Percentiles rank a stretch among this genome's conserved stretches.
These are phyloP conservation scores for Thalassaphorura encarpata DNA, from an alignment of 1,140 invertebrate species.

Conservation along the genomic window DNA sequence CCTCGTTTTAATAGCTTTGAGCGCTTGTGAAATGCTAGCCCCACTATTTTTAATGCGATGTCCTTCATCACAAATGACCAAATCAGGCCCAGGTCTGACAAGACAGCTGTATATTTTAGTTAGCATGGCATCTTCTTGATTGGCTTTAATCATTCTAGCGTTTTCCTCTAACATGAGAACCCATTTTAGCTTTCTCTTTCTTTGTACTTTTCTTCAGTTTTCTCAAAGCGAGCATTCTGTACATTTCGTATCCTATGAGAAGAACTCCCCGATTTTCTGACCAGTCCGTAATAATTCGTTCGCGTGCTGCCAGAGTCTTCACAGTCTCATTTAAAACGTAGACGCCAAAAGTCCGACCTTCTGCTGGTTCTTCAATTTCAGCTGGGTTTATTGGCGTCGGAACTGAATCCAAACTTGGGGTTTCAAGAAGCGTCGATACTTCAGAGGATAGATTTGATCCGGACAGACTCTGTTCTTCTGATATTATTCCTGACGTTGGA, in stretches of 20 bases:
- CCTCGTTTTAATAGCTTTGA: constrained; percentile 84
- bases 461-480: not conserved
- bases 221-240: constrained; percentile 66
- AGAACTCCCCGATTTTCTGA: constrained; percentile 78
- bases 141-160: constrained; percentile 37
- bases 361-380: not conserved
- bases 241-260: constrained; percentile 96
- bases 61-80: constrained; percentile 92
- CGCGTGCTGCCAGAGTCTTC: constrained; percentile 76
- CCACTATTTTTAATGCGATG: constrained; percentile 94
- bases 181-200: constrained; percentile 36
- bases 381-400: not conserved
- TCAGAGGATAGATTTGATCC: no score
- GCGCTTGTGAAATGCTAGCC: constrained; percentile 79
- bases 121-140: constrained; percentile 43
- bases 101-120: constrained; percentile 64
- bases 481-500: not conserved
- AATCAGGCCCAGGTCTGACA: constrained; percentile 83
- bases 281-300: constrained; percentile 67
- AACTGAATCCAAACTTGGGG: not conserved
- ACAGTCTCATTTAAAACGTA: constrained; percentile 88
- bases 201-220: constrained; percentile 42
- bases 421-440: no score
- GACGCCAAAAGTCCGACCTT: constrained; percentile 66
- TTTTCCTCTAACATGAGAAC: constrained; percentile 13